These are phyloP conservation scores for Tortrix viridana DNA, from an alignment of 2,888 invertebrate genomes.

Conservation along the genomic window DNA sequence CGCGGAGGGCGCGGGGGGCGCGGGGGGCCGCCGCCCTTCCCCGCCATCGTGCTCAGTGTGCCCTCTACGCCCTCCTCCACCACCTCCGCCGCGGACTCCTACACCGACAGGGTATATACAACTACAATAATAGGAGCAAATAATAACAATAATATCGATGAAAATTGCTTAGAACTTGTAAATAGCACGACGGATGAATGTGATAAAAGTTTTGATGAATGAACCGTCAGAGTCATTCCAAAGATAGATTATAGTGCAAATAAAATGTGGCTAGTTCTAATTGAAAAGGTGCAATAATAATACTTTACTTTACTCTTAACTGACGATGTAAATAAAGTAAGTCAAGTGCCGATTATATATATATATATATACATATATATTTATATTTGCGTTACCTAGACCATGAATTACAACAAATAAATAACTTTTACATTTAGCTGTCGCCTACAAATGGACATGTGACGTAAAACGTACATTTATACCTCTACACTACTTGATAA, in stretches of 20 bases:
- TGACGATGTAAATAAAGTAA: constrained; percentile 26
- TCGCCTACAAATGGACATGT: constrained; percentile 25
- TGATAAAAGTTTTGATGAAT: constrained; percentile 55
- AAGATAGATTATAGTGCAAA: constrained; percentile 58
- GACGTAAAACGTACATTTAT: constrained; percentile 34
- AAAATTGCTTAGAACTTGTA: constrained; percentile 59
- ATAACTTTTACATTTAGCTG: constrained; percentile 22
- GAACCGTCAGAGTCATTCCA: constrained; percentile 73
- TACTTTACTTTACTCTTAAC: constrained; percentile 31
- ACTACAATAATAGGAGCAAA: constrained; percentile 68
- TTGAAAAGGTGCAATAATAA: constrained; percentile 60
- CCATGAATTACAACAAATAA: constrained; percentile 49
- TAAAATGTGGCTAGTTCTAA: constrained; percentile 55
- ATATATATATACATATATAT: too few species aligned
- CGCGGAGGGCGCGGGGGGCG: constrained; percentile 58
- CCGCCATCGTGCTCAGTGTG: constrained; percentile 73
- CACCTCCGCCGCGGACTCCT: constrained; percentile 63
- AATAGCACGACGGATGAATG: constrained; percentile 63
- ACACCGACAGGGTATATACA: constrained; percentile 78
- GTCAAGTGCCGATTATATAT: constrained; percentile 38
- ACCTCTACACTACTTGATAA: constrained; percentile 21
- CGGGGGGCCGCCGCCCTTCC: constrained; percentile 52
- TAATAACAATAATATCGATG: constrained; percentile 60
- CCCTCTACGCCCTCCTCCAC: constrained; percentile 73
- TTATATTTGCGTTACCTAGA: constrained; percentile 40